Percentiles rank a stretch among this genome's conserved stretches.
Evolutionary conservation across 2,113 vertebrate genomes (phyloP).

Genomic region (Andinoacara biseriatus): DNA sequence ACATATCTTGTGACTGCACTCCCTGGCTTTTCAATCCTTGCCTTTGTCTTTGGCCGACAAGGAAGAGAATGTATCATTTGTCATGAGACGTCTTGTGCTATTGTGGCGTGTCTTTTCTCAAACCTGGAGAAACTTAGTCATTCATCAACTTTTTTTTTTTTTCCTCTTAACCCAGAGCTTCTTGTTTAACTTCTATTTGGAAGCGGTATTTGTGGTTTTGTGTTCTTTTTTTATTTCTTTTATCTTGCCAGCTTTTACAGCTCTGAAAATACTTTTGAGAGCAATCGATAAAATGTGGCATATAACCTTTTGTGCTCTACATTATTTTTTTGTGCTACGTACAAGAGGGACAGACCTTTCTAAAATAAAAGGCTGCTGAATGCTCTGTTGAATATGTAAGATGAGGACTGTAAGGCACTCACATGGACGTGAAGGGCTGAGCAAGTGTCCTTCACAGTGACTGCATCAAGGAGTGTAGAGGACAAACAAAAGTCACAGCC

Average conservation of each 20-base stretch:
- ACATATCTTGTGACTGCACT: slow-evolving; percentile 62
- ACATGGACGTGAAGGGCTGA: slow-evolving; percentile 46
- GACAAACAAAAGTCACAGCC: slow-evolving; percentile 53
- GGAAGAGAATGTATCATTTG: slow-evolving; percentile 72
- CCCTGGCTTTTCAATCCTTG: slow-evolving; percentile 62
- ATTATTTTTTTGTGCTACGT: slow-evolving; percentile 48
- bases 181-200: slow-evolving; percentile 48
- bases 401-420: slow-evolving; percentile 47
- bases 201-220: slow-evolving; percentile 25
- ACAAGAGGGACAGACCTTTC: slow-evolving; percentile 48
- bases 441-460: slow-evolving; percentile 61
- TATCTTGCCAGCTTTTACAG: slow-evolving; percentile 46
- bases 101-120: slow-evolving; percentile 65
- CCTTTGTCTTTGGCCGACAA: slow-evolving; percentile 69
- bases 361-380: slow-evolving; percentile 51
- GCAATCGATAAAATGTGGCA: slow-evolving; percentile 60
- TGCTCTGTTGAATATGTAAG: slow-evolving; percentile 47
- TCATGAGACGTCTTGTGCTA: slow-evolving; percentile 72
- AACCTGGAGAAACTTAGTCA: slow-evolving; percentile 73
- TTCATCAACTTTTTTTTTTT: slow-evolving; percentile 46
- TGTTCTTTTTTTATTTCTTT: slow-evolving; percentile 30
- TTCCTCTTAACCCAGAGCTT: slow-evolving; percentile 13
- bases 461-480: slow-evolving; percentile 28
- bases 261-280: slow-evolving; percentile 62
- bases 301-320: slow-evolving; percentile 62